Evolutionary conservation across 2,888 invertebrate genomes (phyloP).

Genomic region (Dryadula phaetusa): DNA sequence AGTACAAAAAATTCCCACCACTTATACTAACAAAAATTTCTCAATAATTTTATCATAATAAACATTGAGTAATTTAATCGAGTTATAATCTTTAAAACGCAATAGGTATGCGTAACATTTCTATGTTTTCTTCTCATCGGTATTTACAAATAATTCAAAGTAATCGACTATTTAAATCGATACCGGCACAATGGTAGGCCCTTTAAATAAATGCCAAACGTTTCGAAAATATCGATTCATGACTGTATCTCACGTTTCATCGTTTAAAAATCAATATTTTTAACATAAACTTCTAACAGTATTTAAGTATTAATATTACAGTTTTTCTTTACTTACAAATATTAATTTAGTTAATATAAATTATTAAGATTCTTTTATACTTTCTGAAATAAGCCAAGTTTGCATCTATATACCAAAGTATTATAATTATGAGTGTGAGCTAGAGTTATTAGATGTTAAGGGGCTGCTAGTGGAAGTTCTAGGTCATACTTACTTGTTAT

Average conservation of each 20-base stretch:
- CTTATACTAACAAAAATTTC: neutral
- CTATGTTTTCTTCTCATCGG: constrained; percentile 53
- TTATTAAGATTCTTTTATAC: too few relatives aligned
- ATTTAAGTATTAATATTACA: too few relatives aligned
- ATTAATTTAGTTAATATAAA: too few relatives aligned
- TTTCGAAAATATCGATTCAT: constrained; percentile 1
- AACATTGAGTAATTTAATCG: constrained; percentile 30
- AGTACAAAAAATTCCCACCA: neutral
- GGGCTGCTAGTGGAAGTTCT: too few relatives aligned
- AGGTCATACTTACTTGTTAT: too few relatives aligned
- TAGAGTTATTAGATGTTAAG: too few relatives aligned
- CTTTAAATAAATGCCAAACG: constrained; percentile 8
- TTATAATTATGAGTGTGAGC: too few relatives aligned
- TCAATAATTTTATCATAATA: neutral
- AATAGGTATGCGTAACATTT: constrained; percentile 57
- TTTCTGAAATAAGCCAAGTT: too few relatives aligned
- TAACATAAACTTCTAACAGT: too few relatives aligned
- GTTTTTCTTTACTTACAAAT: too few relatives aligned
- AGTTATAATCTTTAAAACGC: constrained; percentile 50
- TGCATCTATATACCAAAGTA: too few relatives aligned
- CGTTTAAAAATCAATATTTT: too few relatives aligned
- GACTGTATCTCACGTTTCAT: neutral
- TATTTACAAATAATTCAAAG: constrained; percentile 62
- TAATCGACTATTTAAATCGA: constrained; percentile 66
- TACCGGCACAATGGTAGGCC: constrained; percentile 48